These are phyloP conservation scores for Tetragnatha montana DNA, from an alignment of 2,888 invertebrate genomes.

Conservation along the genomic window DNA sequence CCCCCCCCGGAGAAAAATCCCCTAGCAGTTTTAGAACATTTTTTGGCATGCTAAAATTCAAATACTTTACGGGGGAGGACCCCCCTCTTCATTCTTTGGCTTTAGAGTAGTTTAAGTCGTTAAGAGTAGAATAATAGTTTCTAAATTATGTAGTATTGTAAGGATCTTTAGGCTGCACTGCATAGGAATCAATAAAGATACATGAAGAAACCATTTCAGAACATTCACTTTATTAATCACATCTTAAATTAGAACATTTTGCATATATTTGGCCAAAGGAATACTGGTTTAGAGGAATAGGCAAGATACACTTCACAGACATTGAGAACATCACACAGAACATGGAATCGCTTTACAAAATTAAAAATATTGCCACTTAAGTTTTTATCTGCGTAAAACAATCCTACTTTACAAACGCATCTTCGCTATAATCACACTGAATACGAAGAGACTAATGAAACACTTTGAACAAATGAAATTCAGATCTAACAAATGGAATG, in stretches of 20 bases:
- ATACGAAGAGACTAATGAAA: not conserved
- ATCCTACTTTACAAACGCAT: not conserved
- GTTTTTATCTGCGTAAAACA: not conserved
- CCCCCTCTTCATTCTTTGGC: no score
- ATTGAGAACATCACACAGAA: conserved; percentile 46
- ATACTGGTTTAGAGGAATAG: conserved; percentile 49
- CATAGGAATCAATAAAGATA: no score
- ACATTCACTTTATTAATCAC: conserved; percentile 57
- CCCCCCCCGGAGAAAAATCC: no score
- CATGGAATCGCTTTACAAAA: conserved; percentile 28
- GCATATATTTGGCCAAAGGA: conserved; percentile 56
- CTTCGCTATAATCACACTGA: not conserved
- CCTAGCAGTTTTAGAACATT: no score
- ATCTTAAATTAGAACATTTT: conserved; percentile 55
- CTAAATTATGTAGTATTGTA: no score
- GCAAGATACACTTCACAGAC: conserved; percentile 45
- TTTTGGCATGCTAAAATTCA: no score
- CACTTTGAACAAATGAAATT: not conserved
- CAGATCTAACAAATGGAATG: not conserved
- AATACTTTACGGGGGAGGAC: no score
- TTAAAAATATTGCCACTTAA: conserved; percentile 49
- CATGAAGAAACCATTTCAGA: not conserved
- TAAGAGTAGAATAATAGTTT: no score
- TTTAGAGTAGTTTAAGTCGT: no score
- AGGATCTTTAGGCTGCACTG: no score